Conservation (phyloP, 2,888 invertebrate genomes). For the Allophyes oxyacanthae region DNA sequence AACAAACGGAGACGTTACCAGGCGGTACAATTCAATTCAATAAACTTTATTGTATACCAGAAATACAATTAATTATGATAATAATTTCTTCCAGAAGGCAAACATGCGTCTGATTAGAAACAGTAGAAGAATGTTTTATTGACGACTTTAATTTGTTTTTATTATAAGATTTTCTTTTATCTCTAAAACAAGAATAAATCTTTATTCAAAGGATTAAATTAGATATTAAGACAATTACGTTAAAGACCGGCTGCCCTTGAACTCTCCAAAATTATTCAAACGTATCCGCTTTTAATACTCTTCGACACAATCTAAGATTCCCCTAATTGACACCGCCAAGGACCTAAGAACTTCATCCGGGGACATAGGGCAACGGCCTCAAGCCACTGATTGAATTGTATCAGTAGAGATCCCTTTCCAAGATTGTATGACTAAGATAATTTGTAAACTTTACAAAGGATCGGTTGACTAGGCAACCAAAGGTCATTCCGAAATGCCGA, state of each 20-base stretch:
- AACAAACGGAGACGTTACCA: constrained; percentile 2
- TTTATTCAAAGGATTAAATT: too few species aligned
- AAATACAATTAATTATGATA: too few species aligned
- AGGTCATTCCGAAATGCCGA: constrained; percentile 41
- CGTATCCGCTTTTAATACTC: constrained; percentile 14
- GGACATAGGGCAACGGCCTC: constrained; percentile 5
- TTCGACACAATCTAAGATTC: constrained; percentile 15
- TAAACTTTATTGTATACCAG: too few species aligned
- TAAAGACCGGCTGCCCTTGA: constrained; percentile 11
- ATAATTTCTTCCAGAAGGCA: too few species aligned
- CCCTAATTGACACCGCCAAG: background rate
- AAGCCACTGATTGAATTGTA: constrained; percentile 22
- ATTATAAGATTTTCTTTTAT: constrained; percentile 15
- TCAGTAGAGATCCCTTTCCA: constrained; percentile 14
- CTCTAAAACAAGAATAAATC: constrained; percentile 5
- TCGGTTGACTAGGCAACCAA: constrained; percentile 16
- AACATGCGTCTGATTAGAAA: too few species aligned
- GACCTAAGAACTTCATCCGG: constrained; percentile 11
- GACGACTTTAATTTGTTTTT: constrained; percentile 9
- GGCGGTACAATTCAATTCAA: constrained; percentile 3
- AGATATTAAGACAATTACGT: background rate
- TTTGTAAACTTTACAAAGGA: constrained; percentile 24
- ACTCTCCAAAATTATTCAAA: constrained; percentile 10
- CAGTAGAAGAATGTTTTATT: too few species aligned
- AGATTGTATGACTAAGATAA: constrained; percentile 33